Percentiles rank a stretch among this genome's conserved stretches.
Conservation (phyloP, 2,888 invertebrate genomes). For the Cryptocephalus moraei region DNA sequence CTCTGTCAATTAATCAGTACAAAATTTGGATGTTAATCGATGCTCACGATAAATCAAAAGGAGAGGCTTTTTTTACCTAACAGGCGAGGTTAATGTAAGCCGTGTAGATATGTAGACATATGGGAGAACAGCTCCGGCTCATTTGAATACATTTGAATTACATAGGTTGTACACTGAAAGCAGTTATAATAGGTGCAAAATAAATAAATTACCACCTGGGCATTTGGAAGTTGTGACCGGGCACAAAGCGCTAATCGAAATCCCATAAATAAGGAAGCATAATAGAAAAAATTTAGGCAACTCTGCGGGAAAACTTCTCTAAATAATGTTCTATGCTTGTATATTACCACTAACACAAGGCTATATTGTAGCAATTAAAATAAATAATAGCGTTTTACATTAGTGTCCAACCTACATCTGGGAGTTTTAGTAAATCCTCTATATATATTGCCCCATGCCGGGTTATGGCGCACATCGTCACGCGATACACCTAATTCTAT, state of each 20-base stretch:
- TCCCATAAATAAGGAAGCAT: not conserved
- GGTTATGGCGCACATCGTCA: constrained; percentile 5
- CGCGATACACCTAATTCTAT: constrained; percentile 16
- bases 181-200: not conserved
- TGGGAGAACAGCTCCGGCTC: no score
- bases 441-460: constrained; percentile 6
- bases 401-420: constrained; percentile 6
- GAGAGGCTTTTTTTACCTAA: no score
- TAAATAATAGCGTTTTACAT: constrained; percentile 8
- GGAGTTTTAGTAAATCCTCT: constrained; percentile 5
- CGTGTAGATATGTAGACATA: no score
- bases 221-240: not conserved
- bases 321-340: constrained; percentile 1
- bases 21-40: no score
- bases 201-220: not conserved
- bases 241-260: not conserved
- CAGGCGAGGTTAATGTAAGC: no score
- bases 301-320: constrained; percentile 4
- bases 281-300: not conserved
- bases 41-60: no score
- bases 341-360: not conserved
- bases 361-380: constrained; percentile 6
- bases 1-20: no score
- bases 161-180: not conserved
- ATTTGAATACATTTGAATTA: not conserved